phyloP scores from a whole-genome alignment of 2,113 vertebrate genomes.

The Dissostichus mawsoni region DNA sequence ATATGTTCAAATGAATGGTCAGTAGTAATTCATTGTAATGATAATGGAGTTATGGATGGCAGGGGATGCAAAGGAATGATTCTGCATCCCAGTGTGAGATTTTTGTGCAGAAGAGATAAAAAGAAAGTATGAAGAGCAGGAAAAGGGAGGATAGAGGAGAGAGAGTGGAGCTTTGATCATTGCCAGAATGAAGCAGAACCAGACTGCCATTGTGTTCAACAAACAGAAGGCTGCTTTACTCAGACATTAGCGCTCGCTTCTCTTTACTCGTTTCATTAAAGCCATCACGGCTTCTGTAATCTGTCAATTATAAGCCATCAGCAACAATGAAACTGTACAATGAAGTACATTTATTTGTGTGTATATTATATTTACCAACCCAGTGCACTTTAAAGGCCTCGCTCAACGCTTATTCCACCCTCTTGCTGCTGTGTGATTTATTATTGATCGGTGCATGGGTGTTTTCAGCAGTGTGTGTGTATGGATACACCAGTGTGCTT shows the following conservation, averaged over 20 bases:
- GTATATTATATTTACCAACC: conserved; percentile 58
- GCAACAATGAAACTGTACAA: conserved; percentile 14
- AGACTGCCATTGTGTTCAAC: conserved; percentile 26
- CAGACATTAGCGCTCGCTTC: conserved; percentile 20
- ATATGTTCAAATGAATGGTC: conserved; percentile 37
- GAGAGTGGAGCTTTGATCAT: conserved; percentile 3
- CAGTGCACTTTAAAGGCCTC: conserved; percentile 54
- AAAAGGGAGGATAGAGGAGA: not conserved
- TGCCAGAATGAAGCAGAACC: conserved; percentile 16
- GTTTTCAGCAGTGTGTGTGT: conserved; percentile 51
- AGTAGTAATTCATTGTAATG: conserved; percentile 28
- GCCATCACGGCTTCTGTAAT: not conserved
- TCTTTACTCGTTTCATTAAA: not conserved
- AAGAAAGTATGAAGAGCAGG: not conserved
- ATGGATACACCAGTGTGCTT: conserved; percentile 13
- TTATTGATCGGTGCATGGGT: conserved; percentile 77
- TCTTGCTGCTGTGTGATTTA: conserved; percentile 71
- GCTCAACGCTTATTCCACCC: conserved; percentile 58
- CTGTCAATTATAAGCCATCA: conserved; percentile 29
- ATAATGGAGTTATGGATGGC: conserved; percentile 49
- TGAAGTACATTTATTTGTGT: conserved; percentile 29
- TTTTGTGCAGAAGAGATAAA: conserved; percentile 9
- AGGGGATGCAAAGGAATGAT: not conserved
- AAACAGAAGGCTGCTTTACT: conserved; percentile 16
- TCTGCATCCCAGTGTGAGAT: conserved; percentile 5